Evolutionary conservation across 2,797 vertebrate genomes (phyloP), one percentile per base, ranked within the genome.

Genomic region (Sylvia borin): DNA sequence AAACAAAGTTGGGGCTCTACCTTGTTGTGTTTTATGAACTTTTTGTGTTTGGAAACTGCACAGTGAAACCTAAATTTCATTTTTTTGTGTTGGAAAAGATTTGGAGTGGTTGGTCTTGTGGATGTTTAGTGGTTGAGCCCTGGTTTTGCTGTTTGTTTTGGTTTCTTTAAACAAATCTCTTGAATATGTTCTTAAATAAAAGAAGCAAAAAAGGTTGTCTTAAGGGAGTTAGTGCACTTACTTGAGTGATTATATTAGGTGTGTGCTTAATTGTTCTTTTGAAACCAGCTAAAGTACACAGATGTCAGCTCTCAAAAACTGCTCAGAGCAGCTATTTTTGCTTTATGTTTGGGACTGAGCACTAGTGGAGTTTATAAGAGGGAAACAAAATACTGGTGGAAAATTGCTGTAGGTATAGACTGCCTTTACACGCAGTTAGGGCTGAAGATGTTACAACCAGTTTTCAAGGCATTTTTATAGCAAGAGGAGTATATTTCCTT

Each of bases 1-100:
- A 45, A 64, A 3, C 0, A 14, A 65, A 68, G 2, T 0, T 81
- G 7, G 4, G 10, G 2, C 0, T 5, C 6, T 34, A 4, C 24
- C 15, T 3, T 76, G 11, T 47, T 7, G 1, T 38, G 7, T 8
- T 2, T 62, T 76, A 4, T 16, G 24, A 6, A 25, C 0, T 53
- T 17, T 25, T 16, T 48, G 9, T 68, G 43, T 38, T 79, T 70
- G 29, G 45, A 72, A 90, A 12, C 4, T 1, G 10, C 10, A 8
- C 0, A 8, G 4, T 36, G 22, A 51, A 74, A 29, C 3, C 5
- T 40, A 22, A 13, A 1, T 65, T 62, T 95, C 0, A 0, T 67
- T 78, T 80, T 80, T 36, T 47, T 55, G 7, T 25, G 12, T 8
- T 53, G 71, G 26, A 26, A 55, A 58, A 76, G 3, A 3, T 18